Conservation (phyloP, 2,113 vertebrate genomes). For the Sprattus sprattus region DNA sequence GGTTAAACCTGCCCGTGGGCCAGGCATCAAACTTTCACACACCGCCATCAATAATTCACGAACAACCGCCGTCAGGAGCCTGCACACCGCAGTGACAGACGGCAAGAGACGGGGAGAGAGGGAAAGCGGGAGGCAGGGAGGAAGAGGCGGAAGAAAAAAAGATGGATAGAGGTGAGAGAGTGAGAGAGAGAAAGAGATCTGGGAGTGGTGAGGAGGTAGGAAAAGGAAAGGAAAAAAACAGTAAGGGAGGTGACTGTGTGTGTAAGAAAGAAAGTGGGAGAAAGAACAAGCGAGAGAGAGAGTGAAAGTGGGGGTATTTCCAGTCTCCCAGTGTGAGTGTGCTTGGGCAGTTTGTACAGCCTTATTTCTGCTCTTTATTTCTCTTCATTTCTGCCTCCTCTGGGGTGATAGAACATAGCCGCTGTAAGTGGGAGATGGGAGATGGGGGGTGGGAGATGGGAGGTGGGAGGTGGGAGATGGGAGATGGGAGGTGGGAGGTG, state of each 20-base stretch:
- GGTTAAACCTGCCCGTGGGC: slow-evolving; percentile 74
- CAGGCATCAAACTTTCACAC: slow-evolving; percentile 76
- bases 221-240: not conserved
- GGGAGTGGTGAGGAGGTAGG: not conserved
- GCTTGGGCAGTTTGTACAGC: not conserved
- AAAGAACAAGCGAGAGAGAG: not conserved
- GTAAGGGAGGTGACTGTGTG: not conserved
- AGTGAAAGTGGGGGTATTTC: not conserved
- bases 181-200: not conserved
- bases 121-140: slow-evolving; percentile 28
- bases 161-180: not conserved
- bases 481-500: too few species aligned
- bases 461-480: too few species aligned
- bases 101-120: slow-evolving; percentile 53
- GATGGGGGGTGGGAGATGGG: too few species aligned
- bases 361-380: not conserved
- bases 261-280: not conserved
- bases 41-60: slow-evolving; percentile 73
- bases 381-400: too few species aligned
- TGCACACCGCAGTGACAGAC: slow-evolving; percentile 64
- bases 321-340: not conserved
- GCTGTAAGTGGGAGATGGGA: too few species aligned
- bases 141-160: slow-evolving; percentile 29
- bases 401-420: too few species aligned
- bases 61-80: slow-evolving; percentile 60